Percentiles rank a stretch among this genome's conserved stretches.
phyloP scores from a whole-genome alignment of 2,797 vertebrate species.

The Anabacerthia variegaticeps region DNA sequence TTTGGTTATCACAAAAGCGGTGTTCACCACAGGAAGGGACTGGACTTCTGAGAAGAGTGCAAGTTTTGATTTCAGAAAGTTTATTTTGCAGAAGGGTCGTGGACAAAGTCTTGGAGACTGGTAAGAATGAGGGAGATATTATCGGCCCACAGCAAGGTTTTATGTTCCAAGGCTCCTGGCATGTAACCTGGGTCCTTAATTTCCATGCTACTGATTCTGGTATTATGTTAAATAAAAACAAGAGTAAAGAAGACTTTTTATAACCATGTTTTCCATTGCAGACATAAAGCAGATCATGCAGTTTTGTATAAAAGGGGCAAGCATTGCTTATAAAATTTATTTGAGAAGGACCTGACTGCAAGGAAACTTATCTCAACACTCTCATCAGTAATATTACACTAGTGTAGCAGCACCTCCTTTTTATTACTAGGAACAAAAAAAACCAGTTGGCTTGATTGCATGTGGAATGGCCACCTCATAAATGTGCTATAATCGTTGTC shows the following conservation, averaged over 20 bases:
- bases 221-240: constrained; percentile 21
- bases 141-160: constrained; percentile 28
- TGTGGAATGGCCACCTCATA: constrained; percentile 31
- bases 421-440: background rate
- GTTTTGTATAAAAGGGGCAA: background rate
- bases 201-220: constrained; percentile 40
- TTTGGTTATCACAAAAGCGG: constrained; percentile 52
- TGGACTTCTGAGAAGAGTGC: constrained; percentile 57
- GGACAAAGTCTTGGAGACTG: constrained; percentile 41
- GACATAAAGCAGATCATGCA: background rate
- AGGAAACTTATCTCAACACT: constrained; percentile 1
- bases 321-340: background rate
- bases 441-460: background rate
- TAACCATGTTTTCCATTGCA: background rate
- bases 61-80: constrained; percentile 56
- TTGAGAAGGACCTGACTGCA: background rate
- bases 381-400: background rate
- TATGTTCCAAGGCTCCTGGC: constrained; percentile 37
- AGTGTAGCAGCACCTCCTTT: background rate
- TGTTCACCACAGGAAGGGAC: constrained; percentile 49
- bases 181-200: background rate
- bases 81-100: constrained; percentile 38
- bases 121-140: constrained; percentile 56
- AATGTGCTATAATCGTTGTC: constrained; percentile 23
- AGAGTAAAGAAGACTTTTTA: background rate